Percentiles rank a stretch among this genome's conserved stretches.
These are phyloP conservation scores for Hymenopus coronatus DNA, from an alignment of 2,888 invertebrate species.

Conservation along the genomic window DNA sequence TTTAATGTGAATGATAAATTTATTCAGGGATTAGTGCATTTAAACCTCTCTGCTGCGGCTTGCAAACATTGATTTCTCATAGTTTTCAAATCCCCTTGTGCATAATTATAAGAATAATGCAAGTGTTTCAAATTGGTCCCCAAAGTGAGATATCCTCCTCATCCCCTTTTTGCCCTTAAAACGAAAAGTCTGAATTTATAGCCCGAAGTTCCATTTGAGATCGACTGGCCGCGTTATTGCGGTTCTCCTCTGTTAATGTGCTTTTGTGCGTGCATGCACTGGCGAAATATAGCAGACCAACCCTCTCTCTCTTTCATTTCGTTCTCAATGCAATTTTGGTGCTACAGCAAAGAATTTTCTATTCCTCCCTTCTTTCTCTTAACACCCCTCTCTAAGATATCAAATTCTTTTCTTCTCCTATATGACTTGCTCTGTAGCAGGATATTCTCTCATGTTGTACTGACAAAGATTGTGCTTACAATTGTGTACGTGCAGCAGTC, in stretches of 20 bases:
- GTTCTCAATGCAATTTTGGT: background rate
- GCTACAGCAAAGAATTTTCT: background rate
- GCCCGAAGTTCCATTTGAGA: background rate
- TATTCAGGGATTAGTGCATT: background rate
- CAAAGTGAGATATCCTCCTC: background rate
- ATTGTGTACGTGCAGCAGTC: no score
- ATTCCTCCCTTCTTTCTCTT: background rate
- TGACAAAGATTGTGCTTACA: no score
- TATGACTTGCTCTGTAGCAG: background rate
- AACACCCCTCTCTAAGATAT: background rate
- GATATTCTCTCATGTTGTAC: background rate
- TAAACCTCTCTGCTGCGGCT: background rate
- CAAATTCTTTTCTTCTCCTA: background rate
- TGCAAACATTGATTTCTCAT: background rate
- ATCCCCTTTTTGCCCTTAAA: background rate
- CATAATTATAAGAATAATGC: background rate
- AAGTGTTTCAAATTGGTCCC: background rate
- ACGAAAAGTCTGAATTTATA: background rate
- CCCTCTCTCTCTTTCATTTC: background rate
- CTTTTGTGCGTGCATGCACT: background rate
- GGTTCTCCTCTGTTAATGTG: background rate
- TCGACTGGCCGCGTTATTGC: background rate
- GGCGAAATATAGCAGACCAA: background rate
- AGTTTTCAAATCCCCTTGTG: background rate
- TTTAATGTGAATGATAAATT: background rate